Evolutionary conservation across 2,113 vertebrate species (phyloP).

Genomic region (Charina bottae): DNA sequence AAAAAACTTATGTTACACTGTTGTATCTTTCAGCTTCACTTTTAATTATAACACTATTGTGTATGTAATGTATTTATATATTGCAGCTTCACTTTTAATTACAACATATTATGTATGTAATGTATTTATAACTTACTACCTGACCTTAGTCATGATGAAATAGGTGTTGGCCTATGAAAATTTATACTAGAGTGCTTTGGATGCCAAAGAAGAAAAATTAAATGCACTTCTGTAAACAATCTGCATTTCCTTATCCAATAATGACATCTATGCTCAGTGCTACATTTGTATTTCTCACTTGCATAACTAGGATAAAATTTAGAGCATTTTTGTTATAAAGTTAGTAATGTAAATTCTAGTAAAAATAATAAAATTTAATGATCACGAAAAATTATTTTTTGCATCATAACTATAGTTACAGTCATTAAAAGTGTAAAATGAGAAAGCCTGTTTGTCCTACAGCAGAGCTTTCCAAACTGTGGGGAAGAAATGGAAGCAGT

Average conservation of each 20-base stretch:
- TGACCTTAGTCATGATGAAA: neutral
- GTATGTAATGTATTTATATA: neutral
- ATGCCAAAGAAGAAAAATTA: neutral
- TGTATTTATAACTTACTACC: neutral
- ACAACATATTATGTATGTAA: neutral
- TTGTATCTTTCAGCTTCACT: neutral
- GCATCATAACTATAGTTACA: conserved; percentile 37
- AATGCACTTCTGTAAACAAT: neutral
- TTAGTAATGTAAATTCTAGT: neutral
- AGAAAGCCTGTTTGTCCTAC: too few relatives aligned
- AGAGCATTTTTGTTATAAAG: neutral
- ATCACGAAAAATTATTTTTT: conserved; percentile 18
- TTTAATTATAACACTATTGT: neutral
- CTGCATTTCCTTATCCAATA: neutral
- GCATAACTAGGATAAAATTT: conserved; percentile 23
- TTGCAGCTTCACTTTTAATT: neutral
- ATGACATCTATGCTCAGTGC: neutral
- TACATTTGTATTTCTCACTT: neutral
- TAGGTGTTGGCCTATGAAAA: neutral
- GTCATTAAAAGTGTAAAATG: too few relatives aligned
- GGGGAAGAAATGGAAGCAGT: too few relatives aligned
- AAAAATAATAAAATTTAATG: conserved; percentile 35
- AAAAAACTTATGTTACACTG: neutral
- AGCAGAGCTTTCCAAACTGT: too few relatives aligned
- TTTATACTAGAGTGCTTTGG: neutral